Base-by-base conservation (phyloP, 2,797 vertebrate species). In the Calcarius lapponicus region DNA sequence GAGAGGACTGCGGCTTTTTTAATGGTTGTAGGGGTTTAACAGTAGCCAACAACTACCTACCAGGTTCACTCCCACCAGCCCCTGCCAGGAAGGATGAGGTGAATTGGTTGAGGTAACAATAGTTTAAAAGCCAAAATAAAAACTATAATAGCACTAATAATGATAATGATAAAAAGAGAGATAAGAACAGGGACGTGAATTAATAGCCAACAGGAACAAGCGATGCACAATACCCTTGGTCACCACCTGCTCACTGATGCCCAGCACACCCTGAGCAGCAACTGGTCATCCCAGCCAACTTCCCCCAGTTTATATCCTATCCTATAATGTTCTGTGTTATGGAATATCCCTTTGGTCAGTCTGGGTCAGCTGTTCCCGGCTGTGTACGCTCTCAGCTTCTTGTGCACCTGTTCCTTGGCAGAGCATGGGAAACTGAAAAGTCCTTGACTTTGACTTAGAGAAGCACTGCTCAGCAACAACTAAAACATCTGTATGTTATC, bases 321-420 rank as follows among this genome's bases (percentile, higher is more conserved):
- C 17, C 22, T 53, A 24, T 42, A 34, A 60, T 20, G 31, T 48
- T 48, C 53, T 66, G 34, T 48, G 34, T 7, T 54, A n/a, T 25
- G 42, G 60, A 79, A 60, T 29, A 43, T 38, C 40, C 67, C 53
- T 66, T 53, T 73, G 47, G 40, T 34, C 40, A 79, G 40, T 15
- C 19, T 9, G 13, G 60, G 13, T 54, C 40, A 67, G 74, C 54
- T 48, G 34, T 5, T 72, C 34, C 40, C 0, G 0, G 28, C 42
- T 73, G 47, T 42, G 10, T 13, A n/a, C 3, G 12, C 54, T 80
- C 67, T 13, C 48, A 61, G 48, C 26, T 43, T 61, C 67, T 60
- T 67, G 11, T 67, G 48, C 32, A 73, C 28, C 67, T 80, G 32
- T 29, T 67, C 24, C 28, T 42, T 61, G 36, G 42, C 40, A 54